These are phyloP conservation scores for Eupelmus urozonus DNA, from an alignment of 2,888 invertebrate species.

Conservation along the genomic window DNA sequence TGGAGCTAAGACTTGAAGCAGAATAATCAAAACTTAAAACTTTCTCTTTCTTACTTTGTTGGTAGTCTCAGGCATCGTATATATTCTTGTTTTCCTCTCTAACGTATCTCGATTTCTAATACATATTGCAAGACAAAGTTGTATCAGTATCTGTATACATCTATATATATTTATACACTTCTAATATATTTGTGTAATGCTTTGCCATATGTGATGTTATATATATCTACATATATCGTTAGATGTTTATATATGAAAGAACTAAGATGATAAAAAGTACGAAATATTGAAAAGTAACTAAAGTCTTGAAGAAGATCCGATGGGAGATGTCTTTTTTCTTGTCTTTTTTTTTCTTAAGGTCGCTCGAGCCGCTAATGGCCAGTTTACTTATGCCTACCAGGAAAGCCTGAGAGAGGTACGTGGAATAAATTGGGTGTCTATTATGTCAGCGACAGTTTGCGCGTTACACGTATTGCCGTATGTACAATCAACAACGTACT, in stretches of 20 bases:
- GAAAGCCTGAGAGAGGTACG: conserved; percentile 80
- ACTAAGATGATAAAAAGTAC: conserved; percentile 7
- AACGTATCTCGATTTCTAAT: conserved; percentile 46
- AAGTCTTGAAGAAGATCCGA: conserved; percentile 64
- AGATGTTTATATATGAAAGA: conserved; percentile 18
- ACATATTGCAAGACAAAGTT: background rate
- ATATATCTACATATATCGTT: conserved; percentile 53
- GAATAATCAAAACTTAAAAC: conserved; percentile 21
- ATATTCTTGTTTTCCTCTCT: conserved; percentile 53
- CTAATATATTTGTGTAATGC: conserved; percentile 49
- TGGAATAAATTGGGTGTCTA: conserved; percentile 59
- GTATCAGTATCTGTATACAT: conserved; percentile 4
- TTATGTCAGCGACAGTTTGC: conserved; percentile 28
- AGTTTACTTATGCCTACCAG: conserved; percentile 85
- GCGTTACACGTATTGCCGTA: conserved; percentile 62
- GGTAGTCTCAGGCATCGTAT: conserved; percentile 14
- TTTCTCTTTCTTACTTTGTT: conserved; percentile 27
- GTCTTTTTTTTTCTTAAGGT: conserved; percentile 83
- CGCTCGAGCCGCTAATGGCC: conserved; percentile 82
- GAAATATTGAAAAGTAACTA: conserved; percentile 3
- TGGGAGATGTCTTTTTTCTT: conserved; percentile 74
- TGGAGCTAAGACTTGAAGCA: background rate
- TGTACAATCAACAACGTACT: conserved; percentile 57
- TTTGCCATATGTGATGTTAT: conserved; percentile 49
- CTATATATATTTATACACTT: conserved; percentile 3